Conservation (phyloP, 2,888 invertebrate genomes). For the Ichneumon xanthorius region DNA sequence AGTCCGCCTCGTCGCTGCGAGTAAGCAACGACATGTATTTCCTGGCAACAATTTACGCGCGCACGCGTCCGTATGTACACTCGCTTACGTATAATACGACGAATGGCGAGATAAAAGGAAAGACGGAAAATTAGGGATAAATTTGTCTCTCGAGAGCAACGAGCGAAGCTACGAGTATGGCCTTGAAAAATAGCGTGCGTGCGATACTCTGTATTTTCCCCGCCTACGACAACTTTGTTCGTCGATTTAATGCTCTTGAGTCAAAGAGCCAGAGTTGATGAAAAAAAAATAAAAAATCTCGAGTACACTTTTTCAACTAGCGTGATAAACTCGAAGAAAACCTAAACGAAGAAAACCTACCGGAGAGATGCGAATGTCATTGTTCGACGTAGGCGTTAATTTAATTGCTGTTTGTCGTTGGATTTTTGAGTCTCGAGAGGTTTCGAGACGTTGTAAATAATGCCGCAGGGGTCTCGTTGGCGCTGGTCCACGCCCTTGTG, state of each 20-base stretch:
- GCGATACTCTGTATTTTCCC: constrained; percentile 3
- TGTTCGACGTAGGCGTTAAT: constrained; percentile 1
- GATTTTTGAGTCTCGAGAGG: constrained; percentile 16
- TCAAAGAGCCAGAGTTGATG: not conserved
- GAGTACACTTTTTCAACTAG: not conserved
- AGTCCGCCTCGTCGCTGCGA: not conserved
- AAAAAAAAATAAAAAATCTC: constrained; percentile 3
- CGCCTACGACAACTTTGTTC: constrained; percentile 6
- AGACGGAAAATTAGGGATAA: constrained; percentile 28
- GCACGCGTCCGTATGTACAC: not conserved
- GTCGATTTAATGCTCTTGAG: not conserved
- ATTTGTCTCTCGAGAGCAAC: constrained; percentile 4
- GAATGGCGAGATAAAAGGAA: constrained; percentile 25
- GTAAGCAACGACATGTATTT: not conserved
- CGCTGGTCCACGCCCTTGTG: constrained; percentile 5
- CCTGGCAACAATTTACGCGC: not conserved
- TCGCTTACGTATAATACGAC: not conserved
- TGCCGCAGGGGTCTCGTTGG: not conserved
- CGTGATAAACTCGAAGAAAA: not conserved
- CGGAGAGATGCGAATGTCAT: constrained; percentile 11
- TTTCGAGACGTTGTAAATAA: constrained; percentile 11
- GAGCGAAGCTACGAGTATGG: constrained; percentile 6
- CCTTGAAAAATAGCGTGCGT: constrained; percentile 5
- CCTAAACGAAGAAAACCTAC: not conserved
- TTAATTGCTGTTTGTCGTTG: constrained; percentile 25